Evolutionary conservation across 64 coral and sea anemone genomes (phyloP).

Genomic region (Montipora capricornis): DNA sequence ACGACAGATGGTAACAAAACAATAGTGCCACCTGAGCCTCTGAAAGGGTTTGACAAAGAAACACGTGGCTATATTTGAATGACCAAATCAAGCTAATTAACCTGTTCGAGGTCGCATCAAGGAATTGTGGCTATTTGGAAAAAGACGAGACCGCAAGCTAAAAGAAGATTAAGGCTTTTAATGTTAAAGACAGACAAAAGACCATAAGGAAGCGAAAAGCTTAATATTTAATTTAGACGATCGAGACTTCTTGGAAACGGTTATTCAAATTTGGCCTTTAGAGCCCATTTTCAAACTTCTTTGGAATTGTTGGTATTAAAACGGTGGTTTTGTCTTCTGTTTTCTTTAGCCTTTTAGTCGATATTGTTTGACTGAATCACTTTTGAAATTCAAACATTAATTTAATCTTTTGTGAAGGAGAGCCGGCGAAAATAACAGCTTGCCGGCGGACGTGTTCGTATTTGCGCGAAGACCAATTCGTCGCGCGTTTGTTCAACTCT

Average conservation of each 20-base stretch:
- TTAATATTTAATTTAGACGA: no score
- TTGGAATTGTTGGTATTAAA: neutral
- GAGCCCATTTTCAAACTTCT: neutral
- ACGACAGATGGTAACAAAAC: neutral
- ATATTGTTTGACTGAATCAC: neutral
- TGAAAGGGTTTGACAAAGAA: neutral
- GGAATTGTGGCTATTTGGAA: neutral
- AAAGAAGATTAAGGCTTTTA: neutral
- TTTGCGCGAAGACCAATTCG: neutral
- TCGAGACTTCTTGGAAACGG: no score
- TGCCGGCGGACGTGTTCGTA: neutral
- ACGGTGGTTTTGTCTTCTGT: neutral
- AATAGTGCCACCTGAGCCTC: slow-evolving; percentile 4
- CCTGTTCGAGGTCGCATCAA: neutral
- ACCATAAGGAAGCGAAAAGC: no score
- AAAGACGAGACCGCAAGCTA: neutral
- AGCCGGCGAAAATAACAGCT: neutral
- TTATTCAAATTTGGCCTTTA: no score
- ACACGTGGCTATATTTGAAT: slow-evolving; percentile 28
- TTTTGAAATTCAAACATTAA: neutral
- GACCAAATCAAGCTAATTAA: slow-evolving; percentile 24
- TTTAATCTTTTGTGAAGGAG: neutral
- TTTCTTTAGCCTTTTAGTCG: neutral
- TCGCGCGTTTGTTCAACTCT: neutral
- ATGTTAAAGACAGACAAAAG: neutral